phyloP scores from a whole-genome alignment of 1,140 invertebrate species.

The Sitophilus oryzae region DNA sequence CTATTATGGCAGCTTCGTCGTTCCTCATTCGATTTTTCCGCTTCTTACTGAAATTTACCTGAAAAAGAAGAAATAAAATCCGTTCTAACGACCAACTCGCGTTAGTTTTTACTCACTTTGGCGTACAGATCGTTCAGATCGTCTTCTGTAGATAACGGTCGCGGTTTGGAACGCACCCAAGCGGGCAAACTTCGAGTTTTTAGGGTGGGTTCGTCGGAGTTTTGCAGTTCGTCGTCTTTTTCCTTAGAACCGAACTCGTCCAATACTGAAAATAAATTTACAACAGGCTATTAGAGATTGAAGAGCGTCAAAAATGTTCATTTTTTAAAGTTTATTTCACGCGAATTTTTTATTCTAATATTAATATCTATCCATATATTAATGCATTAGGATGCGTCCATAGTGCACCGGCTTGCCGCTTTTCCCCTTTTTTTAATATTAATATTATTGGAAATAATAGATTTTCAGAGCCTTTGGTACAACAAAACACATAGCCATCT shows the following conservation, averaged over 20 bases:
- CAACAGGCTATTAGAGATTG: conserved; percentile 9
- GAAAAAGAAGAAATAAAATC: conserved; percentile 28
- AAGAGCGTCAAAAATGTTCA: conserved; percentile 1
- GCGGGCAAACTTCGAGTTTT: conserved; percentile 63
- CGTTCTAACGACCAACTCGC: not conserved
- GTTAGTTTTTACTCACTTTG: conserved; percentile 48
- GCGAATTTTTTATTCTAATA: too few species aligned
- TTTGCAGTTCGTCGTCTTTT: conserved; percentile 22
- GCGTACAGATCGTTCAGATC: conserved; percentile 64
- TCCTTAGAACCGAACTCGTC: conserved; percentile 49
- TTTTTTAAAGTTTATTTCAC: too few species aligned
- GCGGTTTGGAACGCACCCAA: conserved; percentile 57
- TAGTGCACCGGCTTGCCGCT: too few species aligned
- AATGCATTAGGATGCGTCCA: too few species aligned
- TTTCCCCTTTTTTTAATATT: too few species aligned
- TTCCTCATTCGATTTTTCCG: conserved; percentile 67
- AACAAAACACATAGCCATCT: too few species aligned
- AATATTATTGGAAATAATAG: too few species aligned
- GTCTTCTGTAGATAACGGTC: conserved; percentile 61
- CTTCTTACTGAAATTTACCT: conserved; percentile 67
- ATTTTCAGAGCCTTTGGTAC: too few species aligned
- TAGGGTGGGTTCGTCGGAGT: conserved; percentile 48
- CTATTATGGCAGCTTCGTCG: conserved; percentile 69
- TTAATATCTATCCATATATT: too few species aligned
- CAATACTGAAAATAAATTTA: conserved; percentile 47